These are phyloP conservation scores for Orchesella cincta DNA, from an alignment of 1,140 invertebrate species.

Conservation along the genomic window DNA sequence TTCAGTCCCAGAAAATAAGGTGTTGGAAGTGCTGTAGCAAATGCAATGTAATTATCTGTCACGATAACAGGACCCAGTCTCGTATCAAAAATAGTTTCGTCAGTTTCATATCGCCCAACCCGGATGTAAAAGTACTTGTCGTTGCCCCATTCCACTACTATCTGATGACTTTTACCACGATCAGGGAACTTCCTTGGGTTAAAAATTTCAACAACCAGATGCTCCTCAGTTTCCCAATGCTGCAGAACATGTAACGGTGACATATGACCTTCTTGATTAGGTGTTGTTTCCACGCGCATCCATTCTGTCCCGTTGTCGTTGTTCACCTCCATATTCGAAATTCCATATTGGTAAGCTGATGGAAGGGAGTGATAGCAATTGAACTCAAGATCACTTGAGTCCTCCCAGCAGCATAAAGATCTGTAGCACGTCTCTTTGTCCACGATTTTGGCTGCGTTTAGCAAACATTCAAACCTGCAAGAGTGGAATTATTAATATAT, in stretches of 20 bases:
- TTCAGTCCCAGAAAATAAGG: constrained; percentile 45
- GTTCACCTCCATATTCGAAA: not conserved
- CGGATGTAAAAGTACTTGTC: not conserved
- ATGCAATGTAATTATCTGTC: constrained; percentile 24
- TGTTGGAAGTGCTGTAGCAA: constrained; percentile 39
- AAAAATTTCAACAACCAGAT: constrained; percentile 28
- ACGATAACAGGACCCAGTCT: constrained; percentile 36
- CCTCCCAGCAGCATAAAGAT: constrained; percentile 41
- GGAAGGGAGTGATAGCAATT: constrained; percentile 47
- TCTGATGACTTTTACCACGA: not conserved
- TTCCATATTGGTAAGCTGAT: constrained; percentile 42
- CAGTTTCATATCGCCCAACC: not conserved
- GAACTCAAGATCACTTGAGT: constrained; percentile 18
- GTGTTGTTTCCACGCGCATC: not conserved
- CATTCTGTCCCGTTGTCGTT: not conserved
- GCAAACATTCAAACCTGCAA: constrained; percentile 43
- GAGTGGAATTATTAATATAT: constrained; percentile 8
- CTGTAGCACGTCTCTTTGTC: constrained; percentile 18
- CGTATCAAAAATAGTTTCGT: constrained; percentile 45
- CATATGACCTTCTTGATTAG: constrained; percentile 3
- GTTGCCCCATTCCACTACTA: not conserved
- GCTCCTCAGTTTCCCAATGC: not conserved
- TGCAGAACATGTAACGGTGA: not conserved
- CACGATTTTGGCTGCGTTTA: constrained; percentile 5
- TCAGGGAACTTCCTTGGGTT: constrained; percentile 7